Conservation (phyloP, 2,888 invertebrate genomes). For the Eurytoma adleriae region DNA sequence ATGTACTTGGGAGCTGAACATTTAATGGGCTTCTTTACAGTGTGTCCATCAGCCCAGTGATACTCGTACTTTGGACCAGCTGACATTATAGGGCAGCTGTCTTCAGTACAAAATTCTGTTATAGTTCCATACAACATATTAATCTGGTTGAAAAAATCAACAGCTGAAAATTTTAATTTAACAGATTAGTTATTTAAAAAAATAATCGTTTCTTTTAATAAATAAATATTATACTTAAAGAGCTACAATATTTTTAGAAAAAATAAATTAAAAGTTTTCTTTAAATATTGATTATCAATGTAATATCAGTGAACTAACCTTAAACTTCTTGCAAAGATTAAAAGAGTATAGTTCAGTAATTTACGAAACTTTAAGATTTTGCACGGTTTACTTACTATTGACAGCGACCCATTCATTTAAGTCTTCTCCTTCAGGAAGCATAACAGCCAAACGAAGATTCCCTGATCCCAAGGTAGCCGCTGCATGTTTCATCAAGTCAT, state of each 20-base stretch:
- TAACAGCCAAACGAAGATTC: conserved; percentile 95
- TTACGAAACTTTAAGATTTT: background rate
- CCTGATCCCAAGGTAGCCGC: conserved; percentile 98
- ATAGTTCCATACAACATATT: conserved; percentile 99
- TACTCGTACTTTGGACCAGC: conserved; percentile 99
- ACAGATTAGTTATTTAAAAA: background rate
- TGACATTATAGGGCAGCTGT: conserved; percentile 98
- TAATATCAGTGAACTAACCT: too few relatives aligned
- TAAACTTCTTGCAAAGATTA: too few relatives aligned
- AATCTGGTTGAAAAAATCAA: conserved; percentile 99
- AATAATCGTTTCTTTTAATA: background rate
- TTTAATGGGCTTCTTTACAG: conserved; percentile 98
- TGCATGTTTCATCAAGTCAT: conserved; percentile 99
- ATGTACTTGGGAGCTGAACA: conserved; percentile 99
- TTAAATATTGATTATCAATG: too few relatives aligned
- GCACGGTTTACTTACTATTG: conserved; percentile 89
- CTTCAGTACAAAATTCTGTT: conserved; percentile 99
- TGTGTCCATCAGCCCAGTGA: conserved; percentile 99
- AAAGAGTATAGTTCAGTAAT: too few relatives aligned
- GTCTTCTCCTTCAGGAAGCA: conserved; percentile 99
- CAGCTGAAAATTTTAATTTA: conserved; percentile 82
- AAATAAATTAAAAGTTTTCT: too few relatives aligned
- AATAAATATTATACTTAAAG: too few relatives aligned
- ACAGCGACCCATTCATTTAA: conserved; percentile 99
- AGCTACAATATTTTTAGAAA: too few relatives aligned